Percentiles rank a stretch among this genome's conserved stretches.
phyloP scores from a whole-genome alignment of 2,113 vertebrate species.

The Sapayoa aenigma region DNA sequence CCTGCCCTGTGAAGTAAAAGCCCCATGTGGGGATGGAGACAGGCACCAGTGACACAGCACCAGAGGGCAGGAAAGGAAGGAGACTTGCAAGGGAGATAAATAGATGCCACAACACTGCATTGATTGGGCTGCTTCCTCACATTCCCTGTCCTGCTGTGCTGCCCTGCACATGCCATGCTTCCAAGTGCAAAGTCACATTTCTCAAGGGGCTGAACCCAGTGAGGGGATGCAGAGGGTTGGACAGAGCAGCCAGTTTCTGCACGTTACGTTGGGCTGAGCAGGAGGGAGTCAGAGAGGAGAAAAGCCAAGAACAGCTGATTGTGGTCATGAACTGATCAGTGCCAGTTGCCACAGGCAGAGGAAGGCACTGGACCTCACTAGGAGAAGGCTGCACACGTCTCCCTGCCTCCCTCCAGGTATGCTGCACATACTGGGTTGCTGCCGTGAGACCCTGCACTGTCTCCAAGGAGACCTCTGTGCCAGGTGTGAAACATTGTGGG shows the following conservation, averaged over 20 bases:
- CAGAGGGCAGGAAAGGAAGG: background rate
- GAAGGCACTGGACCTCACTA: background rate
- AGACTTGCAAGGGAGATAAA: fast-evolving
- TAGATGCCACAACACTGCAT: fast-evolving
- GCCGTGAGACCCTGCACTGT: fast-evolving
- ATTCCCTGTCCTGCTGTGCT: background rate
- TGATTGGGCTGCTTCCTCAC: fast-evolving
- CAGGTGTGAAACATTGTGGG: background rate
- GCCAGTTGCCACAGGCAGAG: fast-evolving
- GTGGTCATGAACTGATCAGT: fast-evolving
- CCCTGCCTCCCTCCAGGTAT: fast-evolving
- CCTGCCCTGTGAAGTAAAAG: background rate
- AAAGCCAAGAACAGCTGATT: fast-evolving
- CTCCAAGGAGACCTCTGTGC: background rate
- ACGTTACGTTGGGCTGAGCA: fast-evolving
- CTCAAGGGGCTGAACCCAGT: background rate
- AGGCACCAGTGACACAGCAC: fast-evolving
- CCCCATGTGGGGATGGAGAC: fast-evolving
- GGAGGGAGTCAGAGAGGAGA: background rate
- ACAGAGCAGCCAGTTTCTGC: background rate
- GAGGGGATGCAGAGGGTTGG: no score
- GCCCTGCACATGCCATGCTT: fast-evolving
- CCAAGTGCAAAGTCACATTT: background rate
- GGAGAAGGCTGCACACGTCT: background rate
- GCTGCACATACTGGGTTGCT: background rate